Base-by-base conservation (phyloP, 2,888 invertebrate genomes). In the Hydraecia micacea region DNA sequence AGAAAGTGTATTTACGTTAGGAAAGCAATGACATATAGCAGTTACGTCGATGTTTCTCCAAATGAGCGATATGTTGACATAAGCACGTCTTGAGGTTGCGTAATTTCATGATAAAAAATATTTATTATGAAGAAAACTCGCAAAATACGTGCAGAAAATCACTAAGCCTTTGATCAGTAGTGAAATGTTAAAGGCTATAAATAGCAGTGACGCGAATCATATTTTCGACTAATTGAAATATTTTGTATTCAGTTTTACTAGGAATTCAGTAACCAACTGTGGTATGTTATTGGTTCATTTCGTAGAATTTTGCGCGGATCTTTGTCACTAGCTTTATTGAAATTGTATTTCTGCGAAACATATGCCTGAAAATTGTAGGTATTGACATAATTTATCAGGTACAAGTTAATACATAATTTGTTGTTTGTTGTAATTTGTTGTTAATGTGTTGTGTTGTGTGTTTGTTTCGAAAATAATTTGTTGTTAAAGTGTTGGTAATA, bases 401-500 rank as follows among this genome's bases (percentile, higher is more conserved):
- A 62, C 62, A 28, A 46, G 7, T 46, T 7, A 21, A 28, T 21
- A 60, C n/a, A 69, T 60, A 28, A 69, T 58, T 76, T 46, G 3
- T 11, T 15, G 28, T 25, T 60, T n/a, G n/a, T n/a, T 55, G 66
- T 60, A 28, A 69, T 58, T 76, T 46, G 3, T 11, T 15, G 28
- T 25, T 60, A 75, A 67, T n/a, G 70, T 68, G 15, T 66, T 9
- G n/a, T n/a, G n/a, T n/a, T n/a, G n/a, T n/a, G n/a, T n/a, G n/a
- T n/a, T n/a, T n/a, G n/a, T n/a, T n/a, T n/a, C n/a, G n/a, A n/a
- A n/a, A 60, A 69, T 60, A 28, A 69, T 58, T 76, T 46, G 3
- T 11, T 15, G 28, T 25, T 60, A 75, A 67, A 36, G 70, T 68
- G 15, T 66, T 9, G n/a, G 63, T 65, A 49, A 79, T 32, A 70